Evolutionary conservation across 2,888 invertebrate species (phyloP), one percentile per base, ranked within the genome.

Genomic region (Trichopoda pennipes): DNA sequence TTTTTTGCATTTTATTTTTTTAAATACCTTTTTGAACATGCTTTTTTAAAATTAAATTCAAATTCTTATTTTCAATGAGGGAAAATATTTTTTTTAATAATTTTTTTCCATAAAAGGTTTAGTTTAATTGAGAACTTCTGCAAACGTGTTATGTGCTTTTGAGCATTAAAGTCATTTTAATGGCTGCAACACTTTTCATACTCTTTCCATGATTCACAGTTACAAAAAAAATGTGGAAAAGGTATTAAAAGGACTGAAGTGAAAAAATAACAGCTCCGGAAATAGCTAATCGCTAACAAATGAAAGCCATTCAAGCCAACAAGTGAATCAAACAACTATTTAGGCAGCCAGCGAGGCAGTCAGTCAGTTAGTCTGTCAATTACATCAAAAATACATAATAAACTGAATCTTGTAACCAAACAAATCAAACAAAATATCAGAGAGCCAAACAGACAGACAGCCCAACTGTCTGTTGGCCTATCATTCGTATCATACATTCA

Each of bases 231-330:
- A 72, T n/a, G 7, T 17, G 19, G 19, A 51, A 63, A 73, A 49
- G 55, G 23, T 19, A 38, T 32, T 51, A 9, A 61, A 76, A 77
- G 38, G 38, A 38, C 1, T 58, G 21, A 51, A 60, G 42, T 47
- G 51, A 21, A 66, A 73, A 47, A n/a, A 60, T 73, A 79, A 56
- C 81, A 75, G 75, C 82, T 75, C 63, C 84, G 85, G 84, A 84
- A 85, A 84, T 80, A 79, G 80, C 85, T 85, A 85, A 85, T 85
- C 83, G 81, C 49, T 80, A 73, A 78, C 81, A 81, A 85, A 84
- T 84, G 81, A 82, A 82, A 78, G 49, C 70, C 64, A 72, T 70
- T 75, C 60, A 74, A 61, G 66, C 53, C 69, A 63, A 72, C 53
- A 66, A 78, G 44, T 47, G 38, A 78, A 58, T 51, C 51, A 75